Conservation (phyloP, 92 coral and sea anemone genomes). For the Umimayanthus kanabou region DNA sequence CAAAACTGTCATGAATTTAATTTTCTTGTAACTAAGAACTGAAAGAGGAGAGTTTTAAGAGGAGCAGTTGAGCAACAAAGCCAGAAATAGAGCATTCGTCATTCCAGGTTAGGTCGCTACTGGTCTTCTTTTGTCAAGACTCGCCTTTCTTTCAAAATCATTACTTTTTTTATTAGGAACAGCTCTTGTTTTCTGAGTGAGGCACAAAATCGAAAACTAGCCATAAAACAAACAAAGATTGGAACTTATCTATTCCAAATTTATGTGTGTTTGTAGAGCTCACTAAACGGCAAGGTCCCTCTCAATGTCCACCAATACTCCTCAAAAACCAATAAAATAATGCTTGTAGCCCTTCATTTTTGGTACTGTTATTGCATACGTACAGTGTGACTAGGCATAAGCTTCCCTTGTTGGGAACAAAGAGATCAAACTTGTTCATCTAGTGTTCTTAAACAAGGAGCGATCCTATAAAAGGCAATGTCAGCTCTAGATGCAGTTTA, state of each 20-base stretch:
- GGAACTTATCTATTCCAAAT: neutral
- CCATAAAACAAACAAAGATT: neutral
- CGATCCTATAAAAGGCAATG: neutral
- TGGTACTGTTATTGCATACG: constrained; percentile 15
- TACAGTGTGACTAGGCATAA: neutral
- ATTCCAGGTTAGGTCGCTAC: constrained; percentile 42
- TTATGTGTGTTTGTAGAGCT: neutral
- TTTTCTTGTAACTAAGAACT: neutral
- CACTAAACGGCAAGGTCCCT: neutral
- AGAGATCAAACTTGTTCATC: constrained; percentile 5
- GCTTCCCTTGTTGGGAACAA: neutral
- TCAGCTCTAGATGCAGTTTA: neutral
- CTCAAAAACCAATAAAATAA: neutral
- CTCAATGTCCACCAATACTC: constrained; percentile 24
- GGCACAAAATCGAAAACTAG: neutral
- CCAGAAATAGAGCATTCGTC: neutral
- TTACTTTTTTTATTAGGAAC: neutral
- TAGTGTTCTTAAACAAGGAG: neutral
- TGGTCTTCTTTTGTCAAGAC: constrained; percentile 13
- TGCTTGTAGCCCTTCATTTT: constrained; percentile 36
- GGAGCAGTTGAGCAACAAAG: constrained; percentile 32
- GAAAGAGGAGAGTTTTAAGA: constrained; percentile 21
- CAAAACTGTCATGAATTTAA: neutral
- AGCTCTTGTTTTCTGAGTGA: neutral
- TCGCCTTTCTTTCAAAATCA: neutral